Evolutionary conservation across 2,797 vertebrate genomes (phyloP).

Genomic region (Phrynocephalus guinanensis): DNA sequence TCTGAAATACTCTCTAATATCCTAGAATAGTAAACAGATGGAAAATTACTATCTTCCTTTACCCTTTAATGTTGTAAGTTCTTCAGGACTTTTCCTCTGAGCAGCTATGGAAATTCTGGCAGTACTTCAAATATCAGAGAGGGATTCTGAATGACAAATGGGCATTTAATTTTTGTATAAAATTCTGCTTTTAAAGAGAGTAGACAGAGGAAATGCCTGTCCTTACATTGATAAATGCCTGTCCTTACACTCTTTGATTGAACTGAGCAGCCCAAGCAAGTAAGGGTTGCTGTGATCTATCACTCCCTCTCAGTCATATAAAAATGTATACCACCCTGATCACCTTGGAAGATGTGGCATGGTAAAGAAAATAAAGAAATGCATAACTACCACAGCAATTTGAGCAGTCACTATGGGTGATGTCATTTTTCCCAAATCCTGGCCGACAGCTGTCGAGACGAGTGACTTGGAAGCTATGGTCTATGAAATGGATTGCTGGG

Average conservation of each 20-base stretch:
- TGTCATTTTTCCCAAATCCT: constrained; percentile 77
- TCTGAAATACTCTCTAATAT: background rate
- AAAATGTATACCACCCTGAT: background rate
- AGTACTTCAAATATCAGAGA: background rate
- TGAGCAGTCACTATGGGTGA: constrained; percentile 72
- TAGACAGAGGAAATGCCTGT: background rate
- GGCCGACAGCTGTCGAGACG: constrained; percentile 75
- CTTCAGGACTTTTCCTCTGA: background rate
- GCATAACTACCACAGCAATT: constrained; percentile 77
- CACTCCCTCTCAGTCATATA: background rate
- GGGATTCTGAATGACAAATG: background rate
- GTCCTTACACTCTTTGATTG: background rate
- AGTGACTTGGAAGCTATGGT: constrained; percentile 74
- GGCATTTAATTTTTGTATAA: background rate
- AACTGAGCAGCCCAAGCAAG: background rate
- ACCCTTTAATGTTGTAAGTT: background rate
- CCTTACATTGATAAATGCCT: background rate
- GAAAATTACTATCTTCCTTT: background rate
- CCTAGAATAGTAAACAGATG: background rate
- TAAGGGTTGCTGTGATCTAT: background rate
- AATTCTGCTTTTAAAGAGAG: background rate
- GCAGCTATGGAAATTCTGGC: background rate
- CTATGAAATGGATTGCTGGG: constrained; percentile 73
- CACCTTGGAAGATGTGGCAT: no score
- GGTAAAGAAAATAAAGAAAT: constrained; percentile 11